Percentiles rank a stretch among this genome's conserved stretches.
Evolutionary conservation across 2,888 invertebrate species (phyloP).

Genomic region (Gnatocerus cornutus): DNA sequence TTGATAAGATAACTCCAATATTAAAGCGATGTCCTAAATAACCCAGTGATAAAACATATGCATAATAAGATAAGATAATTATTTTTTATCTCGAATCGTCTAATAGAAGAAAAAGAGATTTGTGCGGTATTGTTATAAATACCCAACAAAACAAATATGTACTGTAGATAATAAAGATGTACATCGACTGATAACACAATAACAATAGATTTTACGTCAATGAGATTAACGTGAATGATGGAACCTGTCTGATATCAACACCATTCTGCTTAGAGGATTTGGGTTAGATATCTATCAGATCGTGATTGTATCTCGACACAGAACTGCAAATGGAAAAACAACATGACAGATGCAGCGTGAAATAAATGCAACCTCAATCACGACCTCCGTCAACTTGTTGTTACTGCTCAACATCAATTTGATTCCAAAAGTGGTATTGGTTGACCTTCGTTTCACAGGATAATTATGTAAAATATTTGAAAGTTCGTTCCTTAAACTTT

Average conservation of each 20-base stretch:
- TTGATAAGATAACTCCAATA: conserved; percentile 50
- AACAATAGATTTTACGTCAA: conserved; percentile 44
- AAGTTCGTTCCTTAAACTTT: conserved; percentile 25
- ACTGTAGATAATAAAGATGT: conserved; percentile 41
- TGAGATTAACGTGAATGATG: conserved; percentile 34
- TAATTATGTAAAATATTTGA: conserved; percentile 40
- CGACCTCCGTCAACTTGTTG: neutral
- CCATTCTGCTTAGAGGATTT: neutral
- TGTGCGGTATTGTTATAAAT: conserved; percentile 31
- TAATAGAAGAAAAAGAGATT: conserved; percentile 41
- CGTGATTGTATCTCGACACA: neutral
- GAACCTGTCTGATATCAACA: conserved; percentile 11
- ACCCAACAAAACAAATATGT: conserved; percentile 45
- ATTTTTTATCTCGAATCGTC: conserved; percentile 43
- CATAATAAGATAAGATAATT: conserved; percentile 48
- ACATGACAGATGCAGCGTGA: conserved; percentile 7
- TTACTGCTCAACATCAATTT: conserved; percentile 6
- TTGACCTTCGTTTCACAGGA: conserved; percentile 30
- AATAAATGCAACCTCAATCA: conserved; percentile 17
- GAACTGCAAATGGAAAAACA: neutral
- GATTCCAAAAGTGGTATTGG: conserved; percentile 18
- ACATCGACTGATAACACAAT: conserved; percentile 41
- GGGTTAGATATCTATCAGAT: conserved; percentile 15
- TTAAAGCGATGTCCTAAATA: conserved; percentile 51
- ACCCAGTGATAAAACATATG: conserved; percentile 49